phyloP scores from a whole-genome alignment of 2,888 invertebrate species.

The Homarus gammarus region DNA sequence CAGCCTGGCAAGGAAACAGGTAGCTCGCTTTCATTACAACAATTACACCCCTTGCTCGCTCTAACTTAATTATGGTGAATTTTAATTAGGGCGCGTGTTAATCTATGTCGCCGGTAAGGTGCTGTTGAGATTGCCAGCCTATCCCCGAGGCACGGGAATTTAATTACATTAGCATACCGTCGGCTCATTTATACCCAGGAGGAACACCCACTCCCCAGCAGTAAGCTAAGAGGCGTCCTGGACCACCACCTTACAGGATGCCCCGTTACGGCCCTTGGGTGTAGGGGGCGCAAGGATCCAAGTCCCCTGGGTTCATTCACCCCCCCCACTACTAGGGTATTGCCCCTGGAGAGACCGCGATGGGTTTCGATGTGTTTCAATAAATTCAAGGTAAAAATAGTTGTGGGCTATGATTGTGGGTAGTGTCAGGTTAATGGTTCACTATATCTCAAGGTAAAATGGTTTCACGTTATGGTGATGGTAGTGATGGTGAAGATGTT shows the following conservation, averaged over 20 bases:
- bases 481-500: no score
- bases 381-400: no score
- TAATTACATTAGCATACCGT: constrained; percentile 64
- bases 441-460: no score
- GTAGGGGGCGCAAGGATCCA: not conserved
- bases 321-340: not conserved
- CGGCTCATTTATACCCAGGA: constrained; percentile 36
- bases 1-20: constrained; percentile 15
- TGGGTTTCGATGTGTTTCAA: no score
- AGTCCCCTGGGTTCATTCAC: not conserved
- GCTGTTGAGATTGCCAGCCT: constrained; percentile 51
- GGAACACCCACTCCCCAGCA: constrained; percentile 2
- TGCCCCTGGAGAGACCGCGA: not conserved
- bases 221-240: not conserved
- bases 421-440: no score
- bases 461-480: no score
- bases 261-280: not conserved
- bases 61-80: constrained; percentile 60
- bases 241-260: not conserved
- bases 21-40: constrained; percentile 49
- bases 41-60: constrained; percentile 55
- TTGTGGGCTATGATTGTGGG: no score
- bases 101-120: constrained; percentile 52
- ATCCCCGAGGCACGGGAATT: constrained; percentile 36
- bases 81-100: constrained; percentile 58